Base-by-base conservation (phyloP, 2,797 vertebrate species). In the Takifugu ocellatus region DNA sequence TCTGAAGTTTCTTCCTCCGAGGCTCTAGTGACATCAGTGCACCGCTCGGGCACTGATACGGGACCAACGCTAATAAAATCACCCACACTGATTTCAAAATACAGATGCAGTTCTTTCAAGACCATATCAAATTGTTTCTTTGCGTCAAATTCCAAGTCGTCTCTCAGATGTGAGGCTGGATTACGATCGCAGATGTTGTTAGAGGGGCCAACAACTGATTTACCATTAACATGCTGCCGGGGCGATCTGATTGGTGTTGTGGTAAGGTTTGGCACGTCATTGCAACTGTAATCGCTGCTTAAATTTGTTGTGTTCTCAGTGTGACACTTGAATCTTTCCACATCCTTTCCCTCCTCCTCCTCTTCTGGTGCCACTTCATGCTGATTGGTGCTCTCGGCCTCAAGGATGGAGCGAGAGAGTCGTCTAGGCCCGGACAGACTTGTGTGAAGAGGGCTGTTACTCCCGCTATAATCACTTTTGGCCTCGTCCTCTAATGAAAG, bases 91-190 rank as follows among this genome's bases (percentile, higher is more conserved):
- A 94, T 93, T 56, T 90, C 81, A 72, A 94, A 93, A 85, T 91
- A 96, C 73, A 92, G 72, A 26, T 0, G 74, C 72, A 95, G 84
- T 81, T 96, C 94, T 83, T 92, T 85, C 57, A 95, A 60, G 25
- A 97, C 94, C 69, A 87, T 75, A 87, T 93, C 84, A 59, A 94
- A 96, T 72, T 89, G 80, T 42, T 79, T 83, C 71, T 92, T 94
- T 88, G 92, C 87, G 72, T 92, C 90, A 79, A 92, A 92, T 72
- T 83, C 45, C 0, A 75, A 66, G 55, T n/a, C 57, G 43, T 59
- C 0, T 6, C 16, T 63, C 5, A 24, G 52, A 43, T 56, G 51
- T 10, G 57, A 57, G 44, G 42, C 51, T 3, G 42, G 51, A 8
- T 36, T 3, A 16, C 55, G 24, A 43, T 43, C 11, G 16, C 44